These are phyloP conservation scores for Dynastes grantii DNA, from an alignment of 2,888 invertebrate genomes.

Conservation along the genomic window DNA sequence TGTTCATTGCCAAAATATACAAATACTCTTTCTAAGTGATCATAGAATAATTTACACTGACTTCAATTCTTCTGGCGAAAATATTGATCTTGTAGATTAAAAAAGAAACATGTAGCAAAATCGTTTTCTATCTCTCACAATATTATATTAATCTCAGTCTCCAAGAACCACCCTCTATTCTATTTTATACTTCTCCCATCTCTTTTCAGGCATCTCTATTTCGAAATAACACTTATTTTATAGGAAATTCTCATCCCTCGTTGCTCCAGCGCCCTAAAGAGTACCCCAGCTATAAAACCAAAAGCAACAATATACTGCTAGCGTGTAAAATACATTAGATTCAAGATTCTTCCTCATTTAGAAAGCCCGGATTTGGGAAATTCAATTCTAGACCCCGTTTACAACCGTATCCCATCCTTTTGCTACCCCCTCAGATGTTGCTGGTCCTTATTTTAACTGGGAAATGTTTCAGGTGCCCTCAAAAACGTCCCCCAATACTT, in stretches of 20 bases:
- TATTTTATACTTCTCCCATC: not conserved
- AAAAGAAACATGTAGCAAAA: no score
- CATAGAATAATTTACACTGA: no score
- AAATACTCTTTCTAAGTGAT: no score
- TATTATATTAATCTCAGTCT: no score
- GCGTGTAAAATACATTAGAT: constrained; percentile 12
- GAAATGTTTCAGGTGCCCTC: no score
- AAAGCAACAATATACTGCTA: not conserved
- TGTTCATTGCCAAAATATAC: no score
- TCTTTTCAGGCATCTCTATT: not conserved
- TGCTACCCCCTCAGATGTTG: not conserved
- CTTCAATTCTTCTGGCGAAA: no score
- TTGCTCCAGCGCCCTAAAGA: not conserved
- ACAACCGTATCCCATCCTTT: not conserved
- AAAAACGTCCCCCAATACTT: not conserved
- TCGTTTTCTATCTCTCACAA: no score
- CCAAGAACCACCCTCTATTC: no score
- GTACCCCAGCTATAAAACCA: not conserved
- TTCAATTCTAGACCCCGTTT: not conserved
- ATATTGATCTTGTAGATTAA: no score
- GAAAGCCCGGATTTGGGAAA: constrained; percentile 21
- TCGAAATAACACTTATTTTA: constrained; percentile 13
- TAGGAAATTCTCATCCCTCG: not conserved
- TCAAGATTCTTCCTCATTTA: constrained; percentile 22
- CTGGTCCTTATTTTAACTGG: no score